These are phyloP conservation scores for Biston stratarius DNA, from an alignment of 2,888 invertebrate genomes.

Conservation along the genomic window DNA sequence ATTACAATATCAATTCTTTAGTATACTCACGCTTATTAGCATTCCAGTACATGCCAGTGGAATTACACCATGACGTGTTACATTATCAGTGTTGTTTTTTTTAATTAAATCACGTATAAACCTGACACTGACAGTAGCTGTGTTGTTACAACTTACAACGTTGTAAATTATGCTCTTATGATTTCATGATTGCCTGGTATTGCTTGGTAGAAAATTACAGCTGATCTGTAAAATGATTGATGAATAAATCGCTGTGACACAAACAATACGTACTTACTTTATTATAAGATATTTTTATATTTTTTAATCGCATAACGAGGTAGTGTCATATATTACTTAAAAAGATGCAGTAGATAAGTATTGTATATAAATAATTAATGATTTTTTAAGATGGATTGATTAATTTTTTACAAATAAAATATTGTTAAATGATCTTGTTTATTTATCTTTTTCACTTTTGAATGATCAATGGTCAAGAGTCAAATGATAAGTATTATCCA, in stretches of 20 bases:
- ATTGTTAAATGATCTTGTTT: no score
- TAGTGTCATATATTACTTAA: no score
- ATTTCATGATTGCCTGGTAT: slow-evolving; percentile 41
- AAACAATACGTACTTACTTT: background rate
- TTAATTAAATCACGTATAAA: background rate
- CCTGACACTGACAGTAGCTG: background rate
- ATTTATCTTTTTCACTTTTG: no score
- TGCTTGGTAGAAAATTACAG: slow-evolving; percentile 47
- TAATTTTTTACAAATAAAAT: background rate
- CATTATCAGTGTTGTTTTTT: slow-evolving; percentile 21
- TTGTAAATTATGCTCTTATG: slow-evolving; percentile 35
- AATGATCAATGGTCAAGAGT: no score
- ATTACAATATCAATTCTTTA: no score
- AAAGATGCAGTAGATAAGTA: no score
- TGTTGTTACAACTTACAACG: slow-evolving; percentile 39
- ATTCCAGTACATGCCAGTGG: background rate
- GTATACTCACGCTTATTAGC: no score
- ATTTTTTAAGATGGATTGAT: background rate
- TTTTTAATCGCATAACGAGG: no score
- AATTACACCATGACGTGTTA: slow-evolving; percentile 17
- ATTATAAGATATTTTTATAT: background rate
- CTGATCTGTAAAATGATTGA: slow-evolving; percentile 48
- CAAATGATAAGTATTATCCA: no score
- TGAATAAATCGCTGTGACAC: slow-evolving; percentile 18
- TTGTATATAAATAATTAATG: no score